Conservation (phyloP, 2,797 vertebrate species). For the Capromys pilorides region DNA sequence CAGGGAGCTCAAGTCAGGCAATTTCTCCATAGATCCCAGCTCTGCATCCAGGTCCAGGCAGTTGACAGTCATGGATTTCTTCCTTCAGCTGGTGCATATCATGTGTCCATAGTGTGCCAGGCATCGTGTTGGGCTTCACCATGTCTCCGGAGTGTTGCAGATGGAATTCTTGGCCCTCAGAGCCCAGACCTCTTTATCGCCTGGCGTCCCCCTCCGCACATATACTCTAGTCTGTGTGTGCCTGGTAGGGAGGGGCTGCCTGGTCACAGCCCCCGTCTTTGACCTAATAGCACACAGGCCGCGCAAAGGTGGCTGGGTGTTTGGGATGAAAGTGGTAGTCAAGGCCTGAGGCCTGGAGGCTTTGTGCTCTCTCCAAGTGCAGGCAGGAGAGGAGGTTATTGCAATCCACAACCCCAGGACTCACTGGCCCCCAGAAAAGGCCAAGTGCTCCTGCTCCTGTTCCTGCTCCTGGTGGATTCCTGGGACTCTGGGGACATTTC, state of each 20-base stretch:
- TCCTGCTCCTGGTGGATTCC: background rate
- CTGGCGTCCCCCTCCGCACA: background rate
- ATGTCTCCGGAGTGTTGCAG: background rate
- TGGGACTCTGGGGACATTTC: background rate
- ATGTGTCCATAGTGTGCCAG: background rate
- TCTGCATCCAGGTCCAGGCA: background rate
- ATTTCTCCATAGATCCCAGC: background rate
- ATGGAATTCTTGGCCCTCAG: background rate
- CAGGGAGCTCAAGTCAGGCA: background rate
- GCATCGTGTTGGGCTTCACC: rapidly evolving
- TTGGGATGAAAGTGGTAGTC: background rate
- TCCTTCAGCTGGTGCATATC: background rate
- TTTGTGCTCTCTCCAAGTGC: background rate
- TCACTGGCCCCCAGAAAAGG: background rate
- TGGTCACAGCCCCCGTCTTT: background rate
- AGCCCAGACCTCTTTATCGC: background rate
- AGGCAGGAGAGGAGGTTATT: background rate
- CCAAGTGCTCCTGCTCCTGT: background rate
- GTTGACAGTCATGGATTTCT: background rate
- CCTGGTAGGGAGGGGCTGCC: background rate
- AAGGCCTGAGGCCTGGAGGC: background rate
- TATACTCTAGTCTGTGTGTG: background rate
- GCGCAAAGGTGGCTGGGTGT: background rate
- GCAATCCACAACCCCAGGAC: background rate
- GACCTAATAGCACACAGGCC: background rate